A percentile compares a stretch with the other conserved stretches of the same genome.
These are phyloP conservation scores for Lynx canadensis DNA, from an alignment of 2,113 vertebrate species.

Conservation along the genomic window DNA sequence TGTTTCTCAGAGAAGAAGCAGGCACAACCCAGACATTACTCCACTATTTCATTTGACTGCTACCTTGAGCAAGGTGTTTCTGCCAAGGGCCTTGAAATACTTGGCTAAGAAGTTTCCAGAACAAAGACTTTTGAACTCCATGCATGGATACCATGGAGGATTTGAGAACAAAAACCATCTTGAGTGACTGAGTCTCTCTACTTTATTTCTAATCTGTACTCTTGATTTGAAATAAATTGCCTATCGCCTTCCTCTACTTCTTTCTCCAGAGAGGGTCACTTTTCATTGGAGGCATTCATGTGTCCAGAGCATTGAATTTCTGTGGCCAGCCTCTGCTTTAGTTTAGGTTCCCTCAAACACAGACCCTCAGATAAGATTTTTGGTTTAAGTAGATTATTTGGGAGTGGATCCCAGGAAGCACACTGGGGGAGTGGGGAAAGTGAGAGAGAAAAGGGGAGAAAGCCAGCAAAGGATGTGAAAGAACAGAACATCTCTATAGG, in stretches of 20 bases:
- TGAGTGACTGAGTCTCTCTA: not conserved
- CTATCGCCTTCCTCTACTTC: not conserved
- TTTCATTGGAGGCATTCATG: not conserved
- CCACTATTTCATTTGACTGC: not conserved
- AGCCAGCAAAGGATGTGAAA: not conserved
- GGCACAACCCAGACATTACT: not conserved
- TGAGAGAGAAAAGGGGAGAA: not conserved
- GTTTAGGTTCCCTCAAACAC: not conserved
- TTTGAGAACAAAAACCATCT: not conserved
- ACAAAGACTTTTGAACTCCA: conserved; percentile 32
- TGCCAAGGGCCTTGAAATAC: not conserved
- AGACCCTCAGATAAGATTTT: conserved; percentile 8
- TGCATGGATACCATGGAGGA: not conserved
- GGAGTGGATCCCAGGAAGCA: not conserved
- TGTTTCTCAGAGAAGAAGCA: conserved; percentile 5
- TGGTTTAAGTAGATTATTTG: not conserved
- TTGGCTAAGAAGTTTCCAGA: conserved; percentile 40
- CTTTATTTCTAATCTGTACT: not conserved
- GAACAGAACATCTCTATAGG: not conserved
- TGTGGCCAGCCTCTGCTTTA: not conserved
- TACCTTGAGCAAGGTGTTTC: conserved; percentile 59
- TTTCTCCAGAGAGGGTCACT: not conserved
- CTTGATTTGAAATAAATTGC: conserved; percentile 7
- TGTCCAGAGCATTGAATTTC: not conserved
- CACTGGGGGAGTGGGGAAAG: not conserved